These are phyloP conservation scores for Donacobius atricapilla DNA, from an alignment of 2,113 vertebrate species.

Conservation along the genomic window DNA sequence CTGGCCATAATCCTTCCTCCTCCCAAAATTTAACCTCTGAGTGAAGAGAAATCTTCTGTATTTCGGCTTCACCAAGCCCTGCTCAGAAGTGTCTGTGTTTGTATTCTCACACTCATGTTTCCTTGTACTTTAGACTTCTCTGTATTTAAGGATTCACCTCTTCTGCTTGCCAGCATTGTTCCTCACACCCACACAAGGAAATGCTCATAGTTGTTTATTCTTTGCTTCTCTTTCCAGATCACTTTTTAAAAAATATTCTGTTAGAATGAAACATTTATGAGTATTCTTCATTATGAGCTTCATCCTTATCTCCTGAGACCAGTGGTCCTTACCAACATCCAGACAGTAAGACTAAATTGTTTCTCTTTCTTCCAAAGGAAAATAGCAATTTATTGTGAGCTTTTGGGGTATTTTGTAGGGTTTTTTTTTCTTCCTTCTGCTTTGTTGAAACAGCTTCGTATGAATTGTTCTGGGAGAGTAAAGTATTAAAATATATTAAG, in stretches of 20 bases:
- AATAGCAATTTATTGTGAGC: neutral
- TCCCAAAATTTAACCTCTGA: neutral
- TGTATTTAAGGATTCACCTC: neutral
- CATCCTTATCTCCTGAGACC: neutral
- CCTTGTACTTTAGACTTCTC: neutral
- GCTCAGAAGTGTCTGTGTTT: neutral
- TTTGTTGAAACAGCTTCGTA: neutral
- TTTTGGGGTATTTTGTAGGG: neutral
- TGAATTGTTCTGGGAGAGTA: neutral
- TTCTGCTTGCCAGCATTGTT: neutral
- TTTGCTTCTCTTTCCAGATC: neutral
- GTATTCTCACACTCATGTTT: neutral
- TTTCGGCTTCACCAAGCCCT: neutral
- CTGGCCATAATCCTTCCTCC: neutral
- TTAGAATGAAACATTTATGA: neutral
- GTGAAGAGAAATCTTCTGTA: neutral
- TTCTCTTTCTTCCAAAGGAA: neutral
- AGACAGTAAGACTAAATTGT: neutral
- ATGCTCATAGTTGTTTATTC: neutral
- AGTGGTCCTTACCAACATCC: neutral
- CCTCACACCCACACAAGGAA: neutral
- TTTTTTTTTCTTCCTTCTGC: neutral
- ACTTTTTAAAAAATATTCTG: neutral
- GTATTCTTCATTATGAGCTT: neutral
- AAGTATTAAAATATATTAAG: neutral